phyloP scores from a whole-genome alignment of 2,797 vertebrate genomes.

The Eupleurogrammus muticus region DNA sequence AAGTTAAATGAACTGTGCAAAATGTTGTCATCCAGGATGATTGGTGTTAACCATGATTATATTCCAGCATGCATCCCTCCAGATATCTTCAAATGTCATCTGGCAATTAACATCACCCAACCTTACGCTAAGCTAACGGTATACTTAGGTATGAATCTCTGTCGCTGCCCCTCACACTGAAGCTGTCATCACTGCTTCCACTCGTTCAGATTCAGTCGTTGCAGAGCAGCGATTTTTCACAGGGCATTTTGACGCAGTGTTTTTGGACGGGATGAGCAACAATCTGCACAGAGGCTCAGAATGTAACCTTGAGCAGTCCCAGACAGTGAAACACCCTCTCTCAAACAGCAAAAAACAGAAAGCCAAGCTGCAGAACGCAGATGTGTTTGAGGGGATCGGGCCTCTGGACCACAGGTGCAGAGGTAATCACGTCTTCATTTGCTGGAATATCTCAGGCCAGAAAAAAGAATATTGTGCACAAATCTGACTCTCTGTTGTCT shows the following conservation, averaged over 20 bases:
- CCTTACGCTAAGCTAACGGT: too few species aligned
- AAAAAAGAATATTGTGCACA: constrained; percentile 1
- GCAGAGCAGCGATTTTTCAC: constrained; percentile 3
- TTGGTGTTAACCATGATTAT: too few species aligned
- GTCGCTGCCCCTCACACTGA: constrained; percentile 23
- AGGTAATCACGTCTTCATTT: neutral
- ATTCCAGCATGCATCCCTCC: too few species aligned
- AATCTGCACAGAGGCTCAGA: too few species aligned
- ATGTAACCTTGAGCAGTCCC: neutral
- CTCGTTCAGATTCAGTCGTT: constrained; percentile 38
- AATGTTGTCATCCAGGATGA: too few species aligned
- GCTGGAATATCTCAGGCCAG: neutral
- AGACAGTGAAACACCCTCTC: too few species aligned
- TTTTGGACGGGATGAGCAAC: neutral
- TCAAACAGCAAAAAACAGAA: neutral
- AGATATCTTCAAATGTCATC: too few species aligned
- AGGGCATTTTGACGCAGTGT: constrained; percentile 7
- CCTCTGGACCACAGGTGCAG: neutral
- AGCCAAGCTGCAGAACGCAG: neutral
- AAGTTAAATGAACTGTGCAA: too few species aligned
- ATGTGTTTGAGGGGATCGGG: too few species aligned
- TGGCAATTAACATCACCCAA: too few species aligned
- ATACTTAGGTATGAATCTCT: too few species aligned
- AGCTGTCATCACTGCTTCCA: constrained; percentile 21
- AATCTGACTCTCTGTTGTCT: neutral